Conservation (phyloP, 2,113 vertebrate species). For the Mustelus asterias region DNA sequence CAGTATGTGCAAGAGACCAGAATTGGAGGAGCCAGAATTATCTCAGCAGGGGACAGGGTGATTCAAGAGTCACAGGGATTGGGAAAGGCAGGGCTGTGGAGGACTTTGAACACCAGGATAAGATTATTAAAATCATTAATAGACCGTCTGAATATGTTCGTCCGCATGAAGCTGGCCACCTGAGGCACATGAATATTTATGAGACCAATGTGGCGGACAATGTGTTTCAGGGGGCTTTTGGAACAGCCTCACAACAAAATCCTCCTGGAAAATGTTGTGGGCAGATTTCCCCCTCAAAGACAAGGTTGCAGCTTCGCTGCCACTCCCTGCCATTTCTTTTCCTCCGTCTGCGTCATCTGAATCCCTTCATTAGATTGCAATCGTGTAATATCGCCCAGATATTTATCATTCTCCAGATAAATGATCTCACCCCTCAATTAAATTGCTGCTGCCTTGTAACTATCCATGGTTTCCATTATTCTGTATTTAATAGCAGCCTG, state of each 20-base stretch:
- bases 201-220: too few species aligned
- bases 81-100: too few species aligned
- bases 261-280: neutral
- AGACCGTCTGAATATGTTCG: too few species aligned
- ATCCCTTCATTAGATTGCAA: neutral
- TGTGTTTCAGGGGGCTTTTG: neutral
- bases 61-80: too few species aligned
- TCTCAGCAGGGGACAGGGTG: neutral
- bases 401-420: neutral
- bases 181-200: neutral
- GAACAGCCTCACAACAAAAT: neutral
- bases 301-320: neutral
- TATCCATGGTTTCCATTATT: neutral
- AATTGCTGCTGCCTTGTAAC: neutral
- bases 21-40: neutral
- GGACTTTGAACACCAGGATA: too few species aligned
- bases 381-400: neutral
- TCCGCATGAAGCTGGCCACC: neutral
- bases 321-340: neutral
- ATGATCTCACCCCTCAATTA: neutral
- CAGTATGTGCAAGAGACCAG: too few species aligned
- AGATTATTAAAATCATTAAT: too few species aligned
- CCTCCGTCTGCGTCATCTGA: neutral
- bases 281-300: neutral
- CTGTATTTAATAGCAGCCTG: neutral